Base-by-base conservation (phyloP, 2,113 vertebrate genomes). In the Drymodes brunneopygia region DNA sequence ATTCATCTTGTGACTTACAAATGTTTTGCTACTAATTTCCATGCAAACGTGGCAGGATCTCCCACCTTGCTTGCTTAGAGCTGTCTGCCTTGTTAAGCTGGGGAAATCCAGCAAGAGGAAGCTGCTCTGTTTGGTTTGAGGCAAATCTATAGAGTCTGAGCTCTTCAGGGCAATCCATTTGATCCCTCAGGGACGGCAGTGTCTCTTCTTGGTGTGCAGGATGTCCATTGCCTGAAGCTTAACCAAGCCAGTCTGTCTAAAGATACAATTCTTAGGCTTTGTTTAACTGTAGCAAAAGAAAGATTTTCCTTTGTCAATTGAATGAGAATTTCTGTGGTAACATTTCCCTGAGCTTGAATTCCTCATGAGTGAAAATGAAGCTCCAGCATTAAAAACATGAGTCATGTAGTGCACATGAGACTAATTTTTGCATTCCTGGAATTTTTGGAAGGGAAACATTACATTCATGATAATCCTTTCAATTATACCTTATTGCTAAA, bases 401-500 rank as follows among this genome's bases (percentile, higher is more conserved):
- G 96, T 98, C 97, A 97, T 36, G 20, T 31, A 91, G 91, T 92
- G 86, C 97, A 94, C 96, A 97, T 84, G 97, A 98, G 97, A 97
- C 94, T 89, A 61, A 73, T 96, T 96, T 89, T 72, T 97, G 94
- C 93, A 92, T 98, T 98, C 97, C 96, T 98, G 71, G 91, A 96
- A 97, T 98, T 97, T 97, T 97, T 98, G 97, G 96, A 97, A 97
- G 96, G 94, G 94, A 97, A 98, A 95, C 86, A 88, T 94, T 79
- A 57, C 92, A 92, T 97, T 97, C 95, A 90, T 15, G 70, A 75
- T 97, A 98, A 98, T 98, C 97, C 95, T 90, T 96, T 95, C 96
- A 97, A 96, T 97, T 97, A 97, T 72, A 97, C 92, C 93, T 97
- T 91, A 82, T 94, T 92, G 95, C 95, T 95, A 97, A 94, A 95